Evolutionary conservation across 2,113 vertebrate species (phyloP).

Genomic region (Patagioenas fasciata): DNA sequence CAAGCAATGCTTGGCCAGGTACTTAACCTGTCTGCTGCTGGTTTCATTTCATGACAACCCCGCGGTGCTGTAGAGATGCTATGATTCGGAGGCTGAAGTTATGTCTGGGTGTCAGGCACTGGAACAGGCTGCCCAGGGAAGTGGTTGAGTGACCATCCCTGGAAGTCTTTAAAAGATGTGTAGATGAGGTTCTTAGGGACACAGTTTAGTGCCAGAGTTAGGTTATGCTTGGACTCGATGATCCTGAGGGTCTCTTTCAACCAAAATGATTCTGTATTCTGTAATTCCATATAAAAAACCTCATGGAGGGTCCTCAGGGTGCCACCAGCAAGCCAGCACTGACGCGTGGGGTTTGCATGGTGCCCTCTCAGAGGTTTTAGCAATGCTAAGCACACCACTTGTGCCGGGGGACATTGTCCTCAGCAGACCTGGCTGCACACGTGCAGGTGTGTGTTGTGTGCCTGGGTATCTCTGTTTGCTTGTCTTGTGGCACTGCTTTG

Average conservation of each 20-base stretch:
- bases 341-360: accelerated
- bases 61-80: not conserved
- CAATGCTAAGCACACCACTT: accelerated
- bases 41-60: not conserved
- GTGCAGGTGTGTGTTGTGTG: not conserved
- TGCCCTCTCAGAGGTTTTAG: not conserved
- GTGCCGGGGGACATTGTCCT: not conserved
- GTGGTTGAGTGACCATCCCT: too few relatives aligned
- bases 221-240: too few relatives aligned
- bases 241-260: too few relatives aligned
- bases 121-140: too few relatives aligned
- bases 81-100: not conserved
- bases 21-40: not conserved
- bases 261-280: too few relatives aligned
- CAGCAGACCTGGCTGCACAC: not conserved
- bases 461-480: not conserved
- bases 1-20: not conserved
- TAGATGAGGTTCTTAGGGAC: too few relatives aligned
- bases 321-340: not conserved
- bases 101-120: not conserved
- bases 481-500: not conserved
- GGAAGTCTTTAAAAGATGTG: too few relatives aligned
- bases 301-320: not conserved
- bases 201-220: too few relatives aligned
- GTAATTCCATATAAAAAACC: not conserved